phyloP scores from a whole-genome alignment of 2,888 invertebrate species.

The Brachylomia viminalis region DNA sequence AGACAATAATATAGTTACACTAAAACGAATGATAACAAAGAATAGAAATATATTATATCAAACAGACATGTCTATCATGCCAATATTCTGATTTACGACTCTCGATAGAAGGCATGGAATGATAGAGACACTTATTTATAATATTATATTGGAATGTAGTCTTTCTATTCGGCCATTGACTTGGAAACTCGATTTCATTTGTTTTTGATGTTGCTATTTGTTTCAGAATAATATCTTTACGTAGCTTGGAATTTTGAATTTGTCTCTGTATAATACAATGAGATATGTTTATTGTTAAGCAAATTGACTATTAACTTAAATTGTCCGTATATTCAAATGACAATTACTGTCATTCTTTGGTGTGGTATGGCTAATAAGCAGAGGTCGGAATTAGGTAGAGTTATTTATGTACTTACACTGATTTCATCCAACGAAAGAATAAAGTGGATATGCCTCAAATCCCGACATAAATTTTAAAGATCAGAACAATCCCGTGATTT shows the following conservation, averaged over 20 bases:
- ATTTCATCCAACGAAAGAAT: too few relatives aligned
- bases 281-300: neutral
- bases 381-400: too few relatives aligned
- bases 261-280: neutral
- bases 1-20: constrained; percentile 9
- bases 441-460: too few relatives aligned
- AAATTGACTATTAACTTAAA: neutral
- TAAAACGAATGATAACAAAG: neutral
- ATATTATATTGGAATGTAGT: constrained; percentile 15
- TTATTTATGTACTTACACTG: too few relatives aligned
- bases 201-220: constrained; percentile 34
- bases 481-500: too few relatives aligned
- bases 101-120: constrained; percentile 35
- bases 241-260: neutral
- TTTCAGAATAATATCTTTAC: constrained; percentile 16
- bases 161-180: constrained; percentile 15
- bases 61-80: constrained; percentile 11
- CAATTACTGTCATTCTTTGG: neutral
- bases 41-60: constrained; percentile 11
- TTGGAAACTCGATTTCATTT: constrained; percentile 37
- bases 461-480: too few relatives aligned
- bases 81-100: constrained; percentile 45
- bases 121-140: constrained; percentile 48
- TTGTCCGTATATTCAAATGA: neutral
- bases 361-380: neutral